A percentile compares a stretch with the other conserved stretches of the same genome.
These are phyloP conservation scores for Echeneis naucrates DNA, from an alignment of 2,797 vertebrate genomes.

Conservation along the genomic window DNA sequence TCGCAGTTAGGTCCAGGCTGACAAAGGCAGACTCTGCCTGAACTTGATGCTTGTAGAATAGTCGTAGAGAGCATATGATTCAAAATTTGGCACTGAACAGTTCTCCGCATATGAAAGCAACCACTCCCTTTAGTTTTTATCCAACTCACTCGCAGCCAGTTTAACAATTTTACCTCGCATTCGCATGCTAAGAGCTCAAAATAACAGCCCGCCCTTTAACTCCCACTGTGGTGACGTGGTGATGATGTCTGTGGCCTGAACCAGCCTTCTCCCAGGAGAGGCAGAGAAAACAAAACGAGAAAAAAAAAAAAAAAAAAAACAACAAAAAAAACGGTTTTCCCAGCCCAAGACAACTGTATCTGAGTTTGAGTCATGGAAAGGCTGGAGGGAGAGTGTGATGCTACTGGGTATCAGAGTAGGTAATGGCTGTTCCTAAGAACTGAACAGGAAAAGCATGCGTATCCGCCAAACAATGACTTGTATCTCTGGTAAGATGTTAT, in stretches of 20 bases:
- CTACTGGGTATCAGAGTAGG: constrained; percentile 28
- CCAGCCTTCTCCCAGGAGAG: constrained; percentile 26
- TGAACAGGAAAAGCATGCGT: constrained; percentile 30
- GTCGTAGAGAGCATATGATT: no score
- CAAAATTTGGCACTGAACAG: no score
- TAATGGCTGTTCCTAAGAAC: constrained; percentile 15
- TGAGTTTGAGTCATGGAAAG: constrained; percentile 53
- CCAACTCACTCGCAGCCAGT: constrained; percentile 11
- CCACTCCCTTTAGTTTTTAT: constrained; percentile 16
- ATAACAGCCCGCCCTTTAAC: constrained; percentile 46
- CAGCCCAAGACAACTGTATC: constrained; percentile 31
- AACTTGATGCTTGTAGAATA: not conserved
- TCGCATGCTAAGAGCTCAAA: constrained; percentile 45
- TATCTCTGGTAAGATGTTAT: constrained; percentile 18
- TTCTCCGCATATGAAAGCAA: constrained; percentile 10
- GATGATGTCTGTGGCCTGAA: constrained; percentile 29
- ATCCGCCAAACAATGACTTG: constrained; percentile 31
- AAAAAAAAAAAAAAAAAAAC: no score
- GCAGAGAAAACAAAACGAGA: constrained; percentile 47
- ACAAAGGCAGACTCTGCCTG: no score
- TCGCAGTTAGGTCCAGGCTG: no score
- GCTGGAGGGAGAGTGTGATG: constrained; percentile 27
- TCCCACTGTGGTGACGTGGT: constrained; percentile 19
- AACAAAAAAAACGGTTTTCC: constrained; percentile 28
- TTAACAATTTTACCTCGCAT: constrained; percentile 36